Evolutionary conservation across 2,113 vertebrate genomes (phyloP), one percentile per base, ranked within the genome.

Genomic region (Urocolius indicus): DNA sequence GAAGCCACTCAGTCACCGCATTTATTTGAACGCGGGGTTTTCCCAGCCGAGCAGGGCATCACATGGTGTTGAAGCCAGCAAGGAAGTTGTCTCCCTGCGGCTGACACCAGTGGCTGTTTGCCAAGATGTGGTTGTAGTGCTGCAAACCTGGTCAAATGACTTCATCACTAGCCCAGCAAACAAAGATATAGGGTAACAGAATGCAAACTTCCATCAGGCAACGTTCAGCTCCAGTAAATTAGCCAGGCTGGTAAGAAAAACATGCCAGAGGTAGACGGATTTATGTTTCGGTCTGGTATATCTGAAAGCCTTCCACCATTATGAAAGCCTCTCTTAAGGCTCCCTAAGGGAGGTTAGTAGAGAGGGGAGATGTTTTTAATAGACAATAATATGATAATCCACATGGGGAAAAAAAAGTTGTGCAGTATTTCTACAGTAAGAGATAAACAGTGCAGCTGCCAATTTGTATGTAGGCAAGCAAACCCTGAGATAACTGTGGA

Each of bases 281-380:
- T 97, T 97, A 90, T 96, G 93, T 96, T 96, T 90, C 92, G 91
- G 94, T 66, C 93, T 95, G 93, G 82, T 87, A 52, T 90, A 89
- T 96, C 90, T 94, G 96, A 97, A 96, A 97, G 96, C 96, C 87
- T 97, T 95, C 32, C 77, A 78, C 87, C 89, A 93, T 97, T 96
- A 96, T 77, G 69, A 86, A 94, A 93, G 91, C 93, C 94, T 93
- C 95, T 91, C 87, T 93, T 95, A 90, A 87, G 59, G 81, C n/a
- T 95, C 96, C 96, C 97, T 92, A 63, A 94, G 92, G 97, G 96
- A 96, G 90, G 80, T 84, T 91, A 96, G 94, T 80, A 55, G 95
- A 90, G 78, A 92, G 88, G 83, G 93, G 89, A 96, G 88, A 95
- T 74, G 79, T 95, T 96, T 97, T 96, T 95, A 96, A 95, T 88